Conservation (phyloP, 2,888 invertebrate genomes). For the Chrysolina americana region DNA sequence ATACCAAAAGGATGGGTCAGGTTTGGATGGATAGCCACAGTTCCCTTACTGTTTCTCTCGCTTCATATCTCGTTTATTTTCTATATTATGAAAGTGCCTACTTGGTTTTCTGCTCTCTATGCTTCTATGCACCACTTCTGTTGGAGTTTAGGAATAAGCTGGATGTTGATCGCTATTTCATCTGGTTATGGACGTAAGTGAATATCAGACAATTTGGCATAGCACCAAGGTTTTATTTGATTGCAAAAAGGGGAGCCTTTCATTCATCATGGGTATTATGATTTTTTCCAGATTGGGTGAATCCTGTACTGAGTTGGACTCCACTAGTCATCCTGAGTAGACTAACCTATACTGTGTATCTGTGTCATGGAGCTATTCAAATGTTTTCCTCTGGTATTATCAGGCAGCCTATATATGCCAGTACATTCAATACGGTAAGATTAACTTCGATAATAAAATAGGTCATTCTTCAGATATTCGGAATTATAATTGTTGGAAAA, state of each 20-base stretch:
- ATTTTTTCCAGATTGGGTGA: slow-evolving; percentile 57
- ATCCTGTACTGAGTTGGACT: slow-evolving; percentile 59
- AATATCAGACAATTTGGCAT: not conserved
- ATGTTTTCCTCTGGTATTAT: slow-evolving; percentile 57
- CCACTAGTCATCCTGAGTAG: slow-evolving; percentile 59
- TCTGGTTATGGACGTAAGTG: slow-evolving; percentile 64
- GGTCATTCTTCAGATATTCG: no score
- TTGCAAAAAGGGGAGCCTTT: no score
- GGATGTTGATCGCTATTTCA: slow-evolving; percentile 63
- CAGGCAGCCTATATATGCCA: slow-evolving; percentile 57
- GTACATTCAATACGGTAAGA: slow-evolving; percentile 58
- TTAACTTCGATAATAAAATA: not conserved
- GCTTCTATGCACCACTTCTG: slow-evolving; percentile 62
- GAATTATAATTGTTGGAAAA: no score
- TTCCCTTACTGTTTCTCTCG: slow-evolving; percentile 54
- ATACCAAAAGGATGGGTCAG: slow-evolving; percentile 53
- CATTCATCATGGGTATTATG: not conserved
- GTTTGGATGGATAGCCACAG: slow-evolving; percentile 58
- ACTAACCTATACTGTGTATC: slow-evolving; percentile 61
- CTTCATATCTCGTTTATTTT: slow-evolving; percentile 62
- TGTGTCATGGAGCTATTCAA: slow-evolving; percentile 61
- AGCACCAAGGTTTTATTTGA: no score
- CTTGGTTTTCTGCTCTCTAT: slow-evolving; percentile 61
- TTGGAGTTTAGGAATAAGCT: slow-evolving; percentile 62
- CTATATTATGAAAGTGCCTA: slow-evolving; percentile 57